These are phyloP conservation scores for Colletes collaris DNA, from an alignment of 2,888 invertebrate genomes.

Conservation along the genomic window DNA sequence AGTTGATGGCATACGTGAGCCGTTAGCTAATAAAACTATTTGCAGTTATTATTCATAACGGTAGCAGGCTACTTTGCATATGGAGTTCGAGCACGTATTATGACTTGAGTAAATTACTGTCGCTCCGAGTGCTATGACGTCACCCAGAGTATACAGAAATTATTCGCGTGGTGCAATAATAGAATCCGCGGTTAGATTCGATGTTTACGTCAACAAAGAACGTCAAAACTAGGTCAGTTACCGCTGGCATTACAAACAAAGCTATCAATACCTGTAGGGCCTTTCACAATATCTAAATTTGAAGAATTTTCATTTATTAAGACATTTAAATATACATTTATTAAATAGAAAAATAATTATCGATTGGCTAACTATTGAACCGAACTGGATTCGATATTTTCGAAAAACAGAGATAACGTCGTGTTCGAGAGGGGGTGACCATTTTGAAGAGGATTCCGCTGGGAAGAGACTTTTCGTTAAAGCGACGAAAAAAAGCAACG, in stretches of 20 bases:
- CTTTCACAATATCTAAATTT: no score
- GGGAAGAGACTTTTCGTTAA: slow-evolving; percentile 13
- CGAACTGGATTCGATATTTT: no score
- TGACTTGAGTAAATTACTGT: slow-evolving; percentile 24
- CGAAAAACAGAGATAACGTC: neutral
- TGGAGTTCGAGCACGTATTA: slow-evolving; percentile 11
- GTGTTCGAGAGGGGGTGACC: neutral
- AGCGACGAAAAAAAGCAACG: slow-evolving; percentile 17
- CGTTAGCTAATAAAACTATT: slow-evolving; percentile 25
- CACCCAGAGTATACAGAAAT: neutral
- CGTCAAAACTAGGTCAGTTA: no score
- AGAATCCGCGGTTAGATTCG: neutral
- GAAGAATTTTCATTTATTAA: no score
- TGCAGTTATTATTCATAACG: slow-evolving; percentile 15
- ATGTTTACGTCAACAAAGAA: neutral
- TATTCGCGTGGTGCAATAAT: slow-evolving; percentile 2
- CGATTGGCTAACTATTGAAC: no score
- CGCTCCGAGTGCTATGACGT: slow-evolving; percentile 14
- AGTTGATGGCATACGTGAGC: slow-evolving; percentile 14
- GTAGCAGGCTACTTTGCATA: slow-evolving; percentile 27
- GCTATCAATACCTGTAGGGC: no score
- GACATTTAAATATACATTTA: no score
- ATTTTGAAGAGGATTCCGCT: neutral
- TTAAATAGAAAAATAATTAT: no score
- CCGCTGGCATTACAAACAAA: no score